Percentiles rank a stretch among this genome's conserved stretches.
Conservation (phyloP, 1,140 invertebrate species). For the Drosophila nigromelanica region DNA sequence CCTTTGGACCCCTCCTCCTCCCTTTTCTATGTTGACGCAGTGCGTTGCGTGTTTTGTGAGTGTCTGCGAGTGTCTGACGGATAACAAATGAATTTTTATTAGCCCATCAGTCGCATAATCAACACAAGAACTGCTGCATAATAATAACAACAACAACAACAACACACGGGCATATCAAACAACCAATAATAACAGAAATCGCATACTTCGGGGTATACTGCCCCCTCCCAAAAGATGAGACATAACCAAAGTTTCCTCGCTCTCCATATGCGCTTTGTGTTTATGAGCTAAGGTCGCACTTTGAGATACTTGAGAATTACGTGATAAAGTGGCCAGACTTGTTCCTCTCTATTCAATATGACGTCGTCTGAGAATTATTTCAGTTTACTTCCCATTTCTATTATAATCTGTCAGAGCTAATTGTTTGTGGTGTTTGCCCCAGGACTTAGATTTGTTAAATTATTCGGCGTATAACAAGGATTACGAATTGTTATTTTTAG, state of each 20-base stretch:
- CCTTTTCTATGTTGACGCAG: slow-evolving; percentile 26
- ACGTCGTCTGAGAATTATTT: slow-evolving; percentile 14
- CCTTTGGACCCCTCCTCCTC: neutral
- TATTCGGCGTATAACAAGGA: neutral
- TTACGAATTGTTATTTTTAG: slow-evolving; percentile 33
- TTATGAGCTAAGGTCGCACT: slow-evolving; percentile 19
- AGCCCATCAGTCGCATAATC: slow-evolving; percentile 62
- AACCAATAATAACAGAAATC: slow-evolving; percentile 67
- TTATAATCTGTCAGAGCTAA: slow-evolving; percentile 37
- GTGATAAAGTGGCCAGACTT: slow-evolving; percentile 70
- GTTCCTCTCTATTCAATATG: slow-evolving; percentile 34
- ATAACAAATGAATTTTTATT: slow-evolving; percentile 76
- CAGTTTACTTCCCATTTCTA: slow-evolving; percentile 24
- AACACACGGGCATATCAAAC: slow-evolving; percentile 54
- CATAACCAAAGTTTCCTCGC: slow-evolving; percentile 22
- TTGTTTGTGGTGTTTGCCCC: slow-evolving; percentile 23
- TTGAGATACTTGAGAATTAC: slow-evolving; percentile 65
- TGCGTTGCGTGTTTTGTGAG: slow-evolving; percentile 35
- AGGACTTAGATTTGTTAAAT: neutral
- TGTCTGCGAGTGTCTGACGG: slow-evolving; percentile 24
- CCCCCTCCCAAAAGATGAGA: slow-evolving; percentile 8
- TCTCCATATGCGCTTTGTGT: slow-evolving; percentile 3
- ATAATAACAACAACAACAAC: slow-evolving; percentile 59
- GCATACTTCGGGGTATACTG: slow-evolving; percentile 56
- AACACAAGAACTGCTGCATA: slow-evolving; percentile 75